These are phyloP conservation scores for Tragulus kanchil DNA, from an alignment of 2,113 vertebrate genomes.

Conservation along the genomic window DNA sequence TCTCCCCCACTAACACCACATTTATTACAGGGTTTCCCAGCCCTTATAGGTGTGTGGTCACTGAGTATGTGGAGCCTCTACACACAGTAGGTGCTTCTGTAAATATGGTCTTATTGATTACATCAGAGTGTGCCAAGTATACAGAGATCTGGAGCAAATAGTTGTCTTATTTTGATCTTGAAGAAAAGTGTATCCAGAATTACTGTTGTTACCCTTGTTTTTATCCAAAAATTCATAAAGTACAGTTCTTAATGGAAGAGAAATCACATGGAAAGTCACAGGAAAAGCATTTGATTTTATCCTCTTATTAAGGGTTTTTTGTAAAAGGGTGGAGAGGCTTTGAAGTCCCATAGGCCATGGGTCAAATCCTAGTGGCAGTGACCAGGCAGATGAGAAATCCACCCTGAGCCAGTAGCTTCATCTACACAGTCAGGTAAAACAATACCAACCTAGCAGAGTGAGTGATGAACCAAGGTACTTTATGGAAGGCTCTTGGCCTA, in stretches of 20 bases:
- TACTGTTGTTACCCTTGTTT: not conserved
- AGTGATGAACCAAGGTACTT: not conserved
- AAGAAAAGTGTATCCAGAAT: constrained; percentile 16
- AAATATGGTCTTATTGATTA: not conserved
- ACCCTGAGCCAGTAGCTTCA: not conserved
- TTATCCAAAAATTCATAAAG: constrained; percentile 33
- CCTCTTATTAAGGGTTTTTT: not conserved
- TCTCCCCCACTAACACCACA: not conserved
- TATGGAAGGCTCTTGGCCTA: not conserved
- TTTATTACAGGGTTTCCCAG: not conserved
- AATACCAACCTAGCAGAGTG: not conserved
- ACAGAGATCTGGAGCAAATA: not conserved
- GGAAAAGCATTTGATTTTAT: not conserved
- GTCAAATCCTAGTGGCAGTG: not conserved
- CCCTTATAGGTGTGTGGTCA: not conserved
- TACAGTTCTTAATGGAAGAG: not conserved
- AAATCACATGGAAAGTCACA: not conserved
- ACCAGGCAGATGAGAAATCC: not conserved
- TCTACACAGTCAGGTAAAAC: not conserved
- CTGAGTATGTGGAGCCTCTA: fast-evolving
- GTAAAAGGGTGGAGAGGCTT: not conserved
- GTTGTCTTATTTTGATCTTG: constrained; percentile 44
- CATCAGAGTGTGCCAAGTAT: not conserved
- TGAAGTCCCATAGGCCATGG: not conserved
- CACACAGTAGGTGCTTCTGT: not conserved